phyloP scores from a whole-genome alignment of 1,140 invertebrate species.

The Drosophila rhopaloa region DNA sequence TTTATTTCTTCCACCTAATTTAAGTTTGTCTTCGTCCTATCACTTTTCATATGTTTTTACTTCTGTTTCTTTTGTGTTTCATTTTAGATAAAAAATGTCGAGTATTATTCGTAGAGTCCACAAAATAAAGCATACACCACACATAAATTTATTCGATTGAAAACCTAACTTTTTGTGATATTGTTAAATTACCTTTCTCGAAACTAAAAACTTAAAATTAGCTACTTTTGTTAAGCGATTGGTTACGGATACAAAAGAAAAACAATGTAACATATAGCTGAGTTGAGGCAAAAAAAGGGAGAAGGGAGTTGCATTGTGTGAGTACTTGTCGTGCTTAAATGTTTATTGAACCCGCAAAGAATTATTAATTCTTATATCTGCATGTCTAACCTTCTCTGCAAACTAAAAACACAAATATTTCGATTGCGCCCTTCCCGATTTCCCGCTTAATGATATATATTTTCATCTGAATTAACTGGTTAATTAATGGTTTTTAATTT shows the following conservation, averaged over 20 bases:
- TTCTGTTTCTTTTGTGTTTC: conserved; percentile 68
- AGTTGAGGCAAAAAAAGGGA: conserved; percentile 61
- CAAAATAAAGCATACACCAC: conserved; percentile 23
- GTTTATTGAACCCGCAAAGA: background rate
- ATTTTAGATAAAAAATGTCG: conserved; percentile 81
- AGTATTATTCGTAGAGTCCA: conserved; percentile 67
- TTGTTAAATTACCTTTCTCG: conserved; percentile 19
- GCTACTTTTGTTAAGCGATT: conserved; percentile 17
- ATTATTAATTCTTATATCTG: conserved; percentile 8
- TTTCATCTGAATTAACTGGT: background rate
- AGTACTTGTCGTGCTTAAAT: conserved; percentile 60
- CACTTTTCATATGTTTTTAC: conserved; percentile 38
- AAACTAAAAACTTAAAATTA: conserved; percentile 18
- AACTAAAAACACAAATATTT: conserved; percentile 4
- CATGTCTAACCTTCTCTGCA: conserved; percentile 43
- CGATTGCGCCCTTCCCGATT: background rate
- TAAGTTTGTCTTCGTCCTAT: conserved; percentile 14
- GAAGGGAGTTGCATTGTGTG: conserved; percentile 68
- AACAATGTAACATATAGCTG: conserved; percentile 60
- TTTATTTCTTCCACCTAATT: background rate
- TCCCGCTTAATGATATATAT: background rate
- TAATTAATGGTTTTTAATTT: background rate
- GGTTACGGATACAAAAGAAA: conserved; percentile 16
- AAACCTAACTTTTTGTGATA: conserved; percentile 26
- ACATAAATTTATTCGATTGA: conserved; percentile 15